These are phyloP conservation scores for Xenops minutus DNA, from an alignment of 2,797 vertebrate species.

Conservation along the genomic window DNA sequence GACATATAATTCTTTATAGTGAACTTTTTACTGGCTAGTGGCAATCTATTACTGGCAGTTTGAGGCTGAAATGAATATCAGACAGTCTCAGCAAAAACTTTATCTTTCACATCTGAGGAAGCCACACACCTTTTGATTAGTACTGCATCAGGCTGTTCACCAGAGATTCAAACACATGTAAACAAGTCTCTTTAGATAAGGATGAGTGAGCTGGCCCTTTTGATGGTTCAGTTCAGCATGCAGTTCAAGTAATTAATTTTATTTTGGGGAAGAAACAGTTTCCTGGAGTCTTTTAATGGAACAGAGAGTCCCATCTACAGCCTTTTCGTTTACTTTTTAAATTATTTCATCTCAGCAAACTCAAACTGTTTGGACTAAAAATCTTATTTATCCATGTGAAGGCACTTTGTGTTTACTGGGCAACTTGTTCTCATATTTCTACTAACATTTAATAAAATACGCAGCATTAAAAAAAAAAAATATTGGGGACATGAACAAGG, in stretches of 20 bases:
- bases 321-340: not conserved
- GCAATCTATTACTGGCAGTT: constrained; percentile 54
- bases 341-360: not conserved
- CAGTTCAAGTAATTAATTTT: not conserved
- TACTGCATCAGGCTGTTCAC: not conserved
- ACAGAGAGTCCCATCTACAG: not conserved
- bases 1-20: constrained; percentile 54
- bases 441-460: not conserved
- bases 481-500: not conserved
- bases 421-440: not conserved
- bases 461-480: not conserved
- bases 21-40: constrained; percentile 32
- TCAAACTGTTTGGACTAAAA: not conserved
- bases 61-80: constrained; percentile 47
- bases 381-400: not conserved
- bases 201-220: not conserved
- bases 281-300: not conserved
- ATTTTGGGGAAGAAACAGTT: not conserved
- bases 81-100: constrained; percentile 17
- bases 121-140: constrained; percentile 6
- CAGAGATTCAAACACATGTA: not conserved
- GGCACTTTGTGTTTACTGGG: not conserved
- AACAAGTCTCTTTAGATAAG: constrained; percentile 1
- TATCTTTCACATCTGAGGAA: constrained; percentile 29
- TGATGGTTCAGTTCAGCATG: not conserved